Percentiles rank a stretch among this genome's conserved stretches.
phyloP scores from a whole-genome alignment of 2,113 vertebrate genomes.

The Tyto alba region DNA sequence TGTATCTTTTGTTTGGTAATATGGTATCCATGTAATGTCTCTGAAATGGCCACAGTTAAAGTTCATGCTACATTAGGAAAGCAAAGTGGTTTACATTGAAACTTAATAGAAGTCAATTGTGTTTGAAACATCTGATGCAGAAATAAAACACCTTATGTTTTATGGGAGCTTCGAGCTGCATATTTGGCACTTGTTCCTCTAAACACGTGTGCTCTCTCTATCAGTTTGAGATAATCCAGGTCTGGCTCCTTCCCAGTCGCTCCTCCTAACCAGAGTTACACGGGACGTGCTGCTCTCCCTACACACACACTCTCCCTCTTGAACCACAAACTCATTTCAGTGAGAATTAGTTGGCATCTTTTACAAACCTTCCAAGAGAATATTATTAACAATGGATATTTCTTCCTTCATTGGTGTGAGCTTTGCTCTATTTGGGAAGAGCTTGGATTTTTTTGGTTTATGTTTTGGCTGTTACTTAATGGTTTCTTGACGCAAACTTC shows the following conservation, averaged over 20 bases:
- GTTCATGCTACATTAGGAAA: constrained; percentile 72
- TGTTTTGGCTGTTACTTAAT: neutral
- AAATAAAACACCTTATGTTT: constrained; percentile 66
- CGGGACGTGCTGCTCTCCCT: neutral
- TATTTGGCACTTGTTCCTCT: constrained; percentile 55
- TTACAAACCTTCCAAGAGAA: neutral
- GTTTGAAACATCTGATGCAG: constrained; percentile 73
- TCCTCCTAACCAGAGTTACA: constrained; percentile 48
- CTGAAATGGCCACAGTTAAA: constrained; percentile 63
- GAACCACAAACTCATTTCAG: neutral
- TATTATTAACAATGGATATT: neutral
- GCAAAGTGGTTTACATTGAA: constrained; percentile 75
- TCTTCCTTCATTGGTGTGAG: neutral
- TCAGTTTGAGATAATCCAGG: constrained; percentile 67
- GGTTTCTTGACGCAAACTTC: neutral
- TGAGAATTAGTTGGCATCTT: neutral
- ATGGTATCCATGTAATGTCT: constrained; percentile 31
- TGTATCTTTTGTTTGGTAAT: constrained; percentile 28
- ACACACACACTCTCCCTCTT: neutral
- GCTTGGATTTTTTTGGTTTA: neutral
- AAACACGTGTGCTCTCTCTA: constrained; percentile 49
- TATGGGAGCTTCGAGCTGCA: constrained; percentile 53
- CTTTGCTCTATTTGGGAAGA: neutral
- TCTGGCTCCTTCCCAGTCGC: constrained; percentile 68
- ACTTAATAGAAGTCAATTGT: constrained; percentile 77